Evolutionary conservation across 2,113 vertebrate species (phyloP).

Genomic region (Apodemus speciosus): DNA sequence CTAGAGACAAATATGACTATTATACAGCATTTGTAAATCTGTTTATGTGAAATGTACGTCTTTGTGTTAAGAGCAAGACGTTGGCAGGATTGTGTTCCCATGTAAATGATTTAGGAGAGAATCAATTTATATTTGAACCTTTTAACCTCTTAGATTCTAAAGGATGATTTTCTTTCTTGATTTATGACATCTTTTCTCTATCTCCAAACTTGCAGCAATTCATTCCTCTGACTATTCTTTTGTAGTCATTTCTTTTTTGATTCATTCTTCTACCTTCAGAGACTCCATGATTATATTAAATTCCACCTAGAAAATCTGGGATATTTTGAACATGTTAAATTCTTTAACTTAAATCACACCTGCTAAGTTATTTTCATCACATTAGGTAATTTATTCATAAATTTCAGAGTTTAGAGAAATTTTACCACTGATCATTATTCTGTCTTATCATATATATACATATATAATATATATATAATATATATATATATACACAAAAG

Average conservation of each 20-base stretch:
- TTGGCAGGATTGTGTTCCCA: neutral
- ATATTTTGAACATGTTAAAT: neutral
- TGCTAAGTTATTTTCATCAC: neutral
- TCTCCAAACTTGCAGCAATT: neutral
- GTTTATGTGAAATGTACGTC: neutral
- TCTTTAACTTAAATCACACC: constrained; percentile 9
- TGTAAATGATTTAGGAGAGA: neutral
- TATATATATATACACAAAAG: too few species aligned
- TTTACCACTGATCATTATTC: neutral
- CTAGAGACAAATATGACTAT: neutral
- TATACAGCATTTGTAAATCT: neutral
- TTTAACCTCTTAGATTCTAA: neutral
- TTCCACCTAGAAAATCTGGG: neutral
- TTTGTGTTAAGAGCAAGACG: neutral
- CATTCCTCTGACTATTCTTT: neutral
- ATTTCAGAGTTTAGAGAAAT: neutral
- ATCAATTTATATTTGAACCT: neutral
- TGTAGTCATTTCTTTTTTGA: neutral
- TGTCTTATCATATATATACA: neutral
- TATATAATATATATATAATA: too few species aligned
- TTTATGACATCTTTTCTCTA: neutral
- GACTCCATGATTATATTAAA: neutral
- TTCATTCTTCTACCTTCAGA: neutral
- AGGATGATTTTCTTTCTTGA: neutral
- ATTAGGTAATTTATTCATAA: neutral